These are phyloP conservation scores for Pongo abelii DNA, from an alignment of 2,113 vertebrate species.

Conservation along the genomic window DNA sequence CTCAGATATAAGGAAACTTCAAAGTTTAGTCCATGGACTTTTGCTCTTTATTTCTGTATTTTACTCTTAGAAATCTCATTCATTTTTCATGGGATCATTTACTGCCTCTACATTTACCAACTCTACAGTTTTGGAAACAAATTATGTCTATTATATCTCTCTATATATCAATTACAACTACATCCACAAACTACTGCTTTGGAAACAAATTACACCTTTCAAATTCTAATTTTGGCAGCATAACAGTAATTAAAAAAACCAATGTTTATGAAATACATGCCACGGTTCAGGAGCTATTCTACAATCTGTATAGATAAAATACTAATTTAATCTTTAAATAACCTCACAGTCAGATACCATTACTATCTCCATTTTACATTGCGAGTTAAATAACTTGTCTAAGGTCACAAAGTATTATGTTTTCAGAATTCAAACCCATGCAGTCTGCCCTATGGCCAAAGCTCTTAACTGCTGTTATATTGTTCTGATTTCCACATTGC, in stretches of 20 bases:
- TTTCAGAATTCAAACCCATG: neutral
- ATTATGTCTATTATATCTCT: too few species aligned
- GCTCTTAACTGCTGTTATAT: neutral
- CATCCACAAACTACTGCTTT: neutral
- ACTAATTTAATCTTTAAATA: neutral
- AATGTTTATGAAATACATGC: neutral
- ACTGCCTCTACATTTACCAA: neutral
- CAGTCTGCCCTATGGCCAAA: neutral
- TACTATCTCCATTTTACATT: neutral
- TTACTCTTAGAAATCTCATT: neutral
- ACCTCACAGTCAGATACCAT: neutral
- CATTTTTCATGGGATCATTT: neutral
- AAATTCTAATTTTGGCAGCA: constrained; percentile 1
- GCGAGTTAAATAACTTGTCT: neutral
- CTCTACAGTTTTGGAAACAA: neutral
- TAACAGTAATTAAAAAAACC: neutral
- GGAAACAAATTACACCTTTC: constrained; percentile 2
- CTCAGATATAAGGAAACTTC: neutral
- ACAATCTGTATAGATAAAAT: neutral
- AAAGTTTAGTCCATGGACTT: neutral
- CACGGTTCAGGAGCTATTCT: neutral
- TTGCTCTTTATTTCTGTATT: neutral
- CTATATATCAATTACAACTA: too few species aligned
- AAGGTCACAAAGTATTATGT: neutral
- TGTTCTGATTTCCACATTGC: neutral